Evolutionary conservation across 1,140 invertebrate genomes (phyloP).

Genomic region (Drosophila truncata): DNA sequence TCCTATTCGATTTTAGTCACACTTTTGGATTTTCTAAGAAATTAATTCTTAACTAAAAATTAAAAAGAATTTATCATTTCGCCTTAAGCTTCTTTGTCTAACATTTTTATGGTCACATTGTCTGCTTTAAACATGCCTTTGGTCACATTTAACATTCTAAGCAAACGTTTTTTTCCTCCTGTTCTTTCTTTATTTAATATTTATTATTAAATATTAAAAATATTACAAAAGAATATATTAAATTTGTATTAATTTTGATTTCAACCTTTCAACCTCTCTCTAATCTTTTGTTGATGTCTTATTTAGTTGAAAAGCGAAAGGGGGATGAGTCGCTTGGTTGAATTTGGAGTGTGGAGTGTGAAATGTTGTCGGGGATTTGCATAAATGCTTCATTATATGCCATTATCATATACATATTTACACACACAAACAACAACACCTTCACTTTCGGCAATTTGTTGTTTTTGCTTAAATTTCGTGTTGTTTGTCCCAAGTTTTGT

Average conservation of each 20-base stretch:
- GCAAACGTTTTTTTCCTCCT: too few relatives aligned
- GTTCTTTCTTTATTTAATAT: too few relatives aligned
- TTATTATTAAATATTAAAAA: not conserved
- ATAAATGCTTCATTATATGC: constrained; percentile 69
- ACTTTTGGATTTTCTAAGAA: not conserved
- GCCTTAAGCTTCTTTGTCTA: not conserved
- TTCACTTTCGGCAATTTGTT: constrained; percentile 65
- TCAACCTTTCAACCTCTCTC: not conserved
- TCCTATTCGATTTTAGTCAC: not conserved
- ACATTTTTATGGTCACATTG: not conserved
- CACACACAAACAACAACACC: constrained; percentile 33
- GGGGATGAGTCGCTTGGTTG: not conserved
- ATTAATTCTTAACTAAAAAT: not conserved
- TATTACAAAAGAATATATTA: not conserved
- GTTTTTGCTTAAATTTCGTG: constrained; percentile 30
- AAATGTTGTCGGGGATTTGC: constrained; percentile 59
- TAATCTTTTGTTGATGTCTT: constrained; percentile 8
- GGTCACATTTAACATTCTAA: not conserved
- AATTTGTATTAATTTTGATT: not conserved
- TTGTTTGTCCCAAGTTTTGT: constrained; percentile 16
- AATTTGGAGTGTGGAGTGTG: constrained; percentile 13
- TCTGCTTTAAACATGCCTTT: not conserved
- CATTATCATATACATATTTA: constrained; percentile 62
- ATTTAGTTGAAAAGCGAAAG: constrained; percentile 13
- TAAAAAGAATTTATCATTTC: too few relatives aligned